Conservation (phyloP, 30 jellyfish, hydroid and myxozoan species). For the Catostylus mosaicus region DNA sequence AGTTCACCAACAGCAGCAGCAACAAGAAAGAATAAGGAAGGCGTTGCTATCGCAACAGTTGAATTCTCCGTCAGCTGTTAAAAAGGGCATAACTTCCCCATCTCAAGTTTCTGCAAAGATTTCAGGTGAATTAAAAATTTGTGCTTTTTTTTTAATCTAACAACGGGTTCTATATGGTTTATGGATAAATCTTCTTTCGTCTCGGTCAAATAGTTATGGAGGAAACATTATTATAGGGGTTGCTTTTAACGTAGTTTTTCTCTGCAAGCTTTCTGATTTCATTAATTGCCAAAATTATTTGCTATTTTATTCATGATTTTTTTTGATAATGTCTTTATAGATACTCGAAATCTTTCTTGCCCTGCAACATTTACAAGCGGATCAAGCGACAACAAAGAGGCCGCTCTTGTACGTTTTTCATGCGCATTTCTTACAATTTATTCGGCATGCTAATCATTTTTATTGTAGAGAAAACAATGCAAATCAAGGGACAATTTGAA, state of each 20-base stretch:
- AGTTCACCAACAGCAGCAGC: conserved; percentile 83
- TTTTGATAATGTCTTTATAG: background rate
- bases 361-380: conserved; percentile 68
- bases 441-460: too few species aligned
- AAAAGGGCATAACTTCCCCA: conserved; percentile 11
- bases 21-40: conserved; percentile 63
- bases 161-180: too few species aligned
- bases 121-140: background rate
- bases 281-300: too few species aligned
- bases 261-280: background rate
- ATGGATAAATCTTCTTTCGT: too few species aligned
- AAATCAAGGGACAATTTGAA: too few species aligned
- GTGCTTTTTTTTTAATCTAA: background rate
- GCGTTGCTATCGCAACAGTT: conserved; percentile 66
- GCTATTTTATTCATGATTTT: background rate
- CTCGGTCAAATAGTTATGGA: too few species aligned
- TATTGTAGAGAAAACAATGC: too few species aligned
- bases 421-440: too few species aligned
- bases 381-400: conserved; percentile 46
- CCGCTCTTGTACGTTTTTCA: conserved; percentile 39
- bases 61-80: conserved; percentile 45
- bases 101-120: background rate
- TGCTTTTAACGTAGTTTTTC: background rate
- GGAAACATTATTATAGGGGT: too few species aligned
- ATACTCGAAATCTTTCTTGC: conserved; percentile 25